phyloP scores from a whole-genome alignment of 2,888 invertebrate genomes.

The Clunio marinus region DNA sequence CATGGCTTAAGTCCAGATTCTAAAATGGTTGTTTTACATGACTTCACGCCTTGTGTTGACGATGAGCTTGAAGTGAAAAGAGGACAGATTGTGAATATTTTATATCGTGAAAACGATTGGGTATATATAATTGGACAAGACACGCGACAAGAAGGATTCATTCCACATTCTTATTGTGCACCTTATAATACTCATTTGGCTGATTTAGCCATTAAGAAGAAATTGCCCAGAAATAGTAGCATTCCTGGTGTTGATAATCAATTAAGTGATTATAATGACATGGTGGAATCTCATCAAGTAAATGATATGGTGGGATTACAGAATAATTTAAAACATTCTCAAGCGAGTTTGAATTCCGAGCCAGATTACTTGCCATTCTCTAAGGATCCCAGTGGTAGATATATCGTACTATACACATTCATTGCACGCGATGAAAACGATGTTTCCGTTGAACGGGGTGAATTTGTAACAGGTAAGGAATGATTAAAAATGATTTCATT shows the following conservation, averaged over 20 bases:
- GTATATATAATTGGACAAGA: conserved; percentile 91
- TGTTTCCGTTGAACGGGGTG: conserved; percentile 87
- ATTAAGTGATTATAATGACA: conserved; percentile 18
- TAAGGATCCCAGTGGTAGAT: conserved; percentile 84
- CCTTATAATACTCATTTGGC: conserved; percentile 74
- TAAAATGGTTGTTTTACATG: conserved; percentile 91
- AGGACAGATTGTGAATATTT: conserved; percentile 89
- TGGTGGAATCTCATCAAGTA: conserved; percentile 37
- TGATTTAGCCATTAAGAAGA: conserved; percentile 80
- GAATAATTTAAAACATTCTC: conserved; percentile 49
- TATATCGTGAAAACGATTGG: conserved; percentile 96
- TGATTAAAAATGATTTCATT: conserved; percentile 8
- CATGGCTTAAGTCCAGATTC: conserved; percentile 88
- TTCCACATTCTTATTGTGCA: conserved; percentile 90
- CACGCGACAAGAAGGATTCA: conserved; percentile 86
- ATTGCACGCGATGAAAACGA: conserved; percentile 91
- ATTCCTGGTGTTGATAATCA: conserved; percentile 2
- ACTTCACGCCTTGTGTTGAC: conserved; percentile 92
- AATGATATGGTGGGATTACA: conserved; percentile 42
- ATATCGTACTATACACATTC: conserved; percentile 89
- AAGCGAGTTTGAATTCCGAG: conserved; percentile 54
- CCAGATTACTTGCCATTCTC: conserved; percentile 65
- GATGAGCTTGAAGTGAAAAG: conserved; percentile 86
- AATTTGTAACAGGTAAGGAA: conserved; percentile 83
- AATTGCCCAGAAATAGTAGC: conserved; percentile 66